phyloP scores from a whole-genome alignment of 2,113 vertebrate genomes.

The Tachuris rubrigastra region DNA sequence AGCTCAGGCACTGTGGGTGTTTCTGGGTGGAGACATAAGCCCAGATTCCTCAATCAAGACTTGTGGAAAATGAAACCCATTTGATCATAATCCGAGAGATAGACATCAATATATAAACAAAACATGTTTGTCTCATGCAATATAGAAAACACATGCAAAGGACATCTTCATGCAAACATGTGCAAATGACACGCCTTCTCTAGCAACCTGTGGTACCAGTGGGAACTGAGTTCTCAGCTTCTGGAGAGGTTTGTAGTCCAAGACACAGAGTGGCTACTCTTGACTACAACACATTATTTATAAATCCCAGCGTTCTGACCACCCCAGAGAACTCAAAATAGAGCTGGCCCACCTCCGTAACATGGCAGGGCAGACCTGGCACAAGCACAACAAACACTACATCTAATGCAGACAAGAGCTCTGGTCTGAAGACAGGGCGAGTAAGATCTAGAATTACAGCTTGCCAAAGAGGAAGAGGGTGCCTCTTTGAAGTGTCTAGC shows the following conservation, averaged over 20 bases:
- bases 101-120: neutral
- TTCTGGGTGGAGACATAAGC: neutral
- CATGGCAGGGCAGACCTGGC: accelerated
- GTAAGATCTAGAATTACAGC: neutral
- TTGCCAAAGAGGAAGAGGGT: neutral
- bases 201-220: neutral
- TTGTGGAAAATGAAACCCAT: neutral
- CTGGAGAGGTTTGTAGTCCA: neutral
- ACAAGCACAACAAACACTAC: neutral
- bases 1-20: neutral
- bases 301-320: neutral
- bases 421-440: neutral
- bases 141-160: neutral
- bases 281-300: neutral
- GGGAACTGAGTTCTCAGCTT: neutral
- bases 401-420: neutral
- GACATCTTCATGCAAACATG: neutral
- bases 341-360: neutral
- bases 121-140: neutral
- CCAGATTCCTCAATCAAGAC: neutral
- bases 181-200: neutral
- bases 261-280: neutral
- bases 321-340: neutral
- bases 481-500: neutral
- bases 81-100: neutral